Percentiles rank a stretch among this genome's conserved stretches.
Conservation (phyloP, 2,113 vertebrate genomes). For the Balaeniceps rex region DNA sequence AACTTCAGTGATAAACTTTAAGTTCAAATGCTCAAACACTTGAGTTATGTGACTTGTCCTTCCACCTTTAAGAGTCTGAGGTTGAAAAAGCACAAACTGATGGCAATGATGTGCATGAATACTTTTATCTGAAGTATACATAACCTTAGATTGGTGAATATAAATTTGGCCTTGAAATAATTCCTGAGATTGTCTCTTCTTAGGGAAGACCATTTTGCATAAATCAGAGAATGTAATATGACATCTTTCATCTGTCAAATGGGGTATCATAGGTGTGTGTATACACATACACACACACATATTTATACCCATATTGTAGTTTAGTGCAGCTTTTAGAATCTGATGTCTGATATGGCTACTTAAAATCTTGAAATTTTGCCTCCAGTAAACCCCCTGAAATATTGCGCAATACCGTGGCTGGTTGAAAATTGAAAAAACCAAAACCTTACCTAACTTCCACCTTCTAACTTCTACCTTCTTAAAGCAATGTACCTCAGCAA, state of each 20-base stretch:
- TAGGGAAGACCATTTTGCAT: background rate
- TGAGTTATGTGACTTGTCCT: background rate
- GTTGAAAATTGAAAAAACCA: background rate
- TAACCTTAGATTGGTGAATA: background rate
- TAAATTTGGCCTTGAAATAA: background rate
- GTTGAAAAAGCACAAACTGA: background rate
- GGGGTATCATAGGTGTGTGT: background rate
- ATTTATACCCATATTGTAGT: background rate
- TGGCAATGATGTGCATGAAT: background rate
- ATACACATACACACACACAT: background rate
- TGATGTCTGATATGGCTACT: background rate
- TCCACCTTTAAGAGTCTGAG: background rate
- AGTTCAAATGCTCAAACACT: background rate
- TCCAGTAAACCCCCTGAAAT: background rate
- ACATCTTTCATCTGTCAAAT: background rate
- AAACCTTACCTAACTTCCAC: background rate
- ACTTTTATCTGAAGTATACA: background rate
- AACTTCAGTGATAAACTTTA: background rate
- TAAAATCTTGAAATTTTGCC: background rate
- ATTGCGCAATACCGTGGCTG: background rate
- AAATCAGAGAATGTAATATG: background rate
- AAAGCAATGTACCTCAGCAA: background rate
- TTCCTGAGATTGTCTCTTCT: background rate
- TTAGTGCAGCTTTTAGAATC: background rate
- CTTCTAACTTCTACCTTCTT: background rate